Conservation (phyloP, 2,797 vertebrate genomes). For the Sitta carolinensis region DNA sequence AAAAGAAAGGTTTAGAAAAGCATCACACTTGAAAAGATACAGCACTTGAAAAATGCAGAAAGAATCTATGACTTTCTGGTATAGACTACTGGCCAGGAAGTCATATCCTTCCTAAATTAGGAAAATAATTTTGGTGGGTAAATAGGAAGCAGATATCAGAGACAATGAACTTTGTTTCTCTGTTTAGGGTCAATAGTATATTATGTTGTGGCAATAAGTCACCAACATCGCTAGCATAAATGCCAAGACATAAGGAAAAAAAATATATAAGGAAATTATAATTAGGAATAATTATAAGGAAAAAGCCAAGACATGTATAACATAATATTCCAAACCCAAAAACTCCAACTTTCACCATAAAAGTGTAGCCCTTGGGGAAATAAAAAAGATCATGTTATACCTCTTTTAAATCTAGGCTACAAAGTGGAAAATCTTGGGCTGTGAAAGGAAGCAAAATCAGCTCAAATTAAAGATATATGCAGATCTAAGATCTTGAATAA, state of each 20-base stretch:
- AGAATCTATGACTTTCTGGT: neutral
- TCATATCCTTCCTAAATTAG: neutral
- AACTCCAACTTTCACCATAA: neutral
- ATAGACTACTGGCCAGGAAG: neutral
- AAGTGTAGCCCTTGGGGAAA: neutral
- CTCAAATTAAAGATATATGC: neutral
- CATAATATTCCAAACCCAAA: neutral
- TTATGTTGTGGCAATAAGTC: neutral
- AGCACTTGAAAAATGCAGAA: neutral
- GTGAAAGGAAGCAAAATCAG: neutral
- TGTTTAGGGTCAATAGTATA: neutral
- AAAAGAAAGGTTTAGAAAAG: neutral
- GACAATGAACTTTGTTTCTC: neutral
- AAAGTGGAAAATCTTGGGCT: neutral
- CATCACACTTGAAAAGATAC: neutral
- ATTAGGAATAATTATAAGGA: neutral
- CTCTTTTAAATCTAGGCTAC: neutral
- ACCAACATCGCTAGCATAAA: neutral
- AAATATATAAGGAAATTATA: too few relatives aligned
- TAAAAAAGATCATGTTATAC: neutral
- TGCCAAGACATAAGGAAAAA: neutral
- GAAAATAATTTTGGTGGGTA: neutral
- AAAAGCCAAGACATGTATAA: fast-evolving
- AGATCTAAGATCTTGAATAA: neutral
- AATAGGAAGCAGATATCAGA: neutral